phyloP scores from a whole-genome alignment of 2,888 invertebrate species.

The Pandemis heparana region DNA sequence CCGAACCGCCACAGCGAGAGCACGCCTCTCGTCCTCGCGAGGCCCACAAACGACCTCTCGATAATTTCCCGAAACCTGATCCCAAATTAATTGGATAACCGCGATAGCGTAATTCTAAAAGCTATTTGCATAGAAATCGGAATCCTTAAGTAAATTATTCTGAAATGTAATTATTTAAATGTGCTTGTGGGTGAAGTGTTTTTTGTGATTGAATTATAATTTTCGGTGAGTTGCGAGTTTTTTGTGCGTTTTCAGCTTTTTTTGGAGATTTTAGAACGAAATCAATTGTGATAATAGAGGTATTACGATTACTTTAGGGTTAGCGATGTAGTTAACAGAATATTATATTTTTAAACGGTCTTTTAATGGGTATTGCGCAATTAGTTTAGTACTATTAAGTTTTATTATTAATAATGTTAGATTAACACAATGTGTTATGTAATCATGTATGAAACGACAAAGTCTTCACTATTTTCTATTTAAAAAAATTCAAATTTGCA shows the following conservation, averaged over 20 bases:
- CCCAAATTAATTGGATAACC: conserved; percentile 49
- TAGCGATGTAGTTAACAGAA: background rate
- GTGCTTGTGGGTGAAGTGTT: conserved; percentile 40
- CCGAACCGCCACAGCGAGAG: conserved; percentile 25
- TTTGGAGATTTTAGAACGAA: background rate
- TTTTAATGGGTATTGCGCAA: background rate
- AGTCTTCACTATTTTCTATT: no score
- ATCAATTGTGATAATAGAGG: background rate
- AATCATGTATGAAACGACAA: no score
- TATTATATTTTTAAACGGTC: background rate
- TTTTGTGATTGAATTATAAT: conserved; percentile 35
- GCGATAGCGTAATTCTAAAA: conserved; percentile 45
- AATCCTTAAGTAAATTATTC: conserved; percentile 28
- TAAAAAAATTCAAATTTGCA: no score
- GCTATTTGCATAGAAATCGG: conserved; percentile 54
- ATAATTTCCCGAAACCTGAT: conserved; percentile 50
- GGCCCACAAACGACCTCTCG: conserved; percentile 39
- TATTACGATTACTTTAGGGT: background rate
- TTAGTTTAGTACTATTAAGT: no score
- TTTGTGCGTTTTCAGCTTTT: background rate
- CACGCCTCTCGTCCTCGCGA: conserved; percentile 31
- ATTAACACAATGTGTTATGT: no score
- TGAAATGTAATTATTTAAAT: conserved; percentile 40
- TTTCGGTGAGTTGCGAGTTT: conserved; percentile 20
- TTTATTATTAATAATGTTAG: no score